phyloP scores from a whole-genome alignment of 92 coral and sea anemone species.

The Galaxea fascicularis region DNA sequence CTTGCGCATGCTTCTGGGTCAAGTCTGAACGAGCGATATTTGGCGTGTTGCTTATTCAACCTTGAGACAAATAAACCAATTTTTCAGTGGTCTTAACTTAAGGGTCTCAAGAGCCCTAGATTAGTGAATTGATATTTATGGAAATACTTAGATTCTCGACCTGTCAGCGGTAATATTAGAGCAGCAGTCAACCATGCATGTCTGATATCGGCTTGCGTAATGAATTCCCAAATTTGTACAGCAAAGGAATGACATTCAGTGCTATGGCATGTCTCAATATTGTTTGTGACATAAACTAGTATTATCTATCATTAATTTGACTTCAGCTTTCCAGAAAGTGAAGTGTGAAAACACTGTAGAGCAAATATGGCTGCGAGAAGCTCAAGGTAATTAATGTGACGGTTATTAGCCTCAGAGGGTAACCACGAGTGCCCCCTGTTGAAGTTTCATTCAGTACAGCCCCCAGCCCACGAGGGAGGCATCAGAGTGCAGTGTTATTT shows the following conservation, averaged over 20 bases:
- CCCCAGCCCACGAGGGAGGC: conserved; percentile 66
- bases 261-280: conserved; percentile 74
- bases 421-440: conserved; percentile 60
- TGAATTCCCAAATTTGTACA: conserved; percentile 58
- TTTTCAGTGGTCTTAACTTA: conserved; percentile 49
- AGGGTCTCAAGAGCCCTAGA: conserved; percentile 35
- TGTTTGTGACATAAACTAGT: conserved; percentile 58
- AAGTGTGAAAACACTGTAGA: conserved; percentile 42
- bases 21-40: conserved; percentile 61
- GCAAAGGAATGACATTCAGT: conserved; percentile 19
- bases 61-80: conserved; percentile 70
- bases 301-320: conserved; percentile 65
- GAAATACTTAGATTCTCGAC: conserved; percentile 64
- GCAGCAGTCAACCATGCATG: conserved; percentile 68
- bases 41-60: conserved; percentile 50
- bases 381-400: conserved; percentile 33
- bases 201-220: conserved; percentile 39
- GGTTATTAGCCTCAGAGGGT: conserved; percentile 19
- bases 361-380: conserved; percentile 63
- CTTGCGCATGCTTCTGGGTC: conserved; percentile 65
- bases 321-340: conserved; percentile 59
- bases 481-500: conserved; percentile 57
- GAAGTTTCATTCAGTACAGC: conserved; percentile 38
- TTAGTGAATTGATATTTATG: conserved; percentile 22
- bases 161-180: conserved; percentile 52